Percentiles rank a stretch among this genome's conserved stretches.
These are phyloP conservation scores for Pachyseris speciosa DNA, from an alignment of 64 coral and sea anemone genomes.

Conservation along the genomic window DNA sequence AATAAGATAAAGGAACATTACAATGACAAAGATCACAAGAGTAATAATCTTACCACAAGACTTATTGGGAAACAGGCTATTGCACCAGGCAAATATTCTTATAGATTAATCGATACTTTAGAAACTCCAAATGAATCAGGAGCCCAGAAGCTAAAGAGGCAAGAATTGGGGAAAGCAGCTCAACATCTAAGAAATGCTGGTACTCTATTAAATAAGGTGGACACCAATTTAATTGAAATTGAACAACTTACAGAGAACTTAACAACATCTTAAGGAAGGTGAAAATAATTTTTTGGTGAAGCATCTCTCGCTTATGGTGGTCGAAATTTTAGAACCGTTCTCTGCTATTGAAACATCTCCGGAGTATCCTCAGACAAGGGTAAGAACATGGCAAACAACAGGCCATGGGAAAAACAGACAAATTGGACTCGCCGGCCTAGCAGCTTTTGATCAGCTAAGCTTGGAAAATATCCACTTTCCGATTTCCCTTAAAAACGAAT, in stretches of 20 bases:
- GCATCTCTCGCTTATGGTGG: no score
- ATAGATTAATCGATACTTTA: slow-evolving; percentile 49
- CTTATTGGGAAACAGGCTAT: slow-evolving; percentile 58
- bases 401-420: slow-evolving; percentile 57
- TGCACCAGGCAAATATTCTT: slow-evolving; percentile 10
- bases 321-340: background rate
- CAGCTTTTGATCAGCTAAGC: slow-evolving; percentile 50
- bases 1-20: slow-evolving; percentile 63
- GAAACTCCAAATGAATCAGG: slow-evolving; percentile 15
- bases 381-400: slow-evolving; percentile 51
- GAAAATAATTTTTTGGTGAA: no score
- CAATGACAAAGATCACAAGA: slow-evolving; percentile 40
- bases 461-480: slow-evolving; percentile 22
- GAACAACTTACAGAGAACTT: background rate
- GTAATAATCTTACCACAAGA: slow-evolving; percentile 25
- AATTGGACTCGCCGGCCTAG: slow-evolving; percentile 41
- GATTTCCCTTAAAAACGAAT: slow-evolving; percentile 51
- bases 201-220: slow-evolving; percentile 56
- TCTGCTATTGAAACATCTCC: background rate
- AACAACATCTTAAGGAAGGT: no score
- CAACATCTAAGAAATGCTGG: slow-evolving; percentile 60
- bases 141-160: slow-evolving; percentile 34
- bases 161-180: slow-evolving; percentile 15
- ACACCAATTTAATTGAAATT: slow-evolving; percentile 35
- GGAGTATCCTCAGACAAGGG: slow-evolving; percentile 6